Conservation (phyloP, 2,888 invertebrate genomes). For the Polylopha cassiicola region DNA sequence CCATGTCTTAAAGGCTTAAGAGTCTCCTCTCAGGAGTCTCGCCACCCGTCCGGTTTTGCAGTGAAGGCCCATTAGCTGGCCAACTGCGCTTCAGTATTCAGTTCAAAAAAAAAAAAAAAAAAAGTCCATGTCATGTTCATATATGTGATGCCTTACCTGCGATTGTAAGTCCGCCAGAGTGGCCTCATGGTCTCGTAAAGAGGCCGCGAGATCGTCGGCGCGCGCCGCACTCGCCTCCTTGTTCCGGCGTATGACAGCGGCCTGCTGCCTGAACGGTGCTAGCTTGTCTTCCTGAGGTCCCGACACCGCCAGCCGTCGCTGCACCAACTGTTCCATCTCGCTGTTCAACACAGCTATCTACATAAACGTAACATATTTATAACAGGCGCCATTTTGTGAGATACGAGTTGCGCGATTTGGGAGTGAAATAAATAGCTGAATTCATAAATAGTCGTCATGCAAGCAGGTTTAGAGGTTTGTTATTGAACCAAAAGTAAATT, state of each 20-base stretch:
- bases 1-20: too few species aligned
- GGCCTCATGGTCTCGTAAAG: slow-evolving; percentile 78
- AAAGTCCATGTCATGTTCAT: too few species aligned
- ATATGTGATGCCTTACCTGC: slow-evolving; percentile 41
- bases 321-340: slow-evolving; percentile 84
- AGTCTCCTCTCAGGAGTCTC: too few species aligned
- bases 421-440: too few species aligned
- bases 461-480: too few species aligned
- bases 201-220: slow-evolving; percentile 81
- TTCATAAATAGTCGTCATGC: too few species aligned
- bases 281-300: slow-evolving; percentile 84
- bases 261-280: slow-evolving; percentile 91
- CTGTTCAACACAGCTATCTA: slow-evolving; percentile 71
- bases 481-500: too few species aligned
- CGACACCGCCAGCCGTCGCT: slow-evolving; percentile 80
- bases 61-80: too few species aligned
- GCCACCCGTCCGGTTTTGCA: too few species aligned
- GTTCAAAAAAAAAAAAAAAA: too few species aligned
- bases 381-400: neutral
- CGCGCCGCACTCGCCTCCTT: slow-evolving; percentile 85
- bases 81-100: too few species aligned
- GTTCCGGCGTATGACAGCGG: slow-evolving; percentile 86
- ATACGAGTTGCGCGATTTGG: too few species aligned
- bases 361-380: slow-evolving; percentile 1
- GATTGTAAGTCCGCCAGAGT: slow-evolving; percentile 77